A percentile compares a stretch with the other conserved stretches of the same genome.
Evolutionary conservation across 2,888 invertebrate species (phyloP).

Genomic region (Helleia helle): DNA sequence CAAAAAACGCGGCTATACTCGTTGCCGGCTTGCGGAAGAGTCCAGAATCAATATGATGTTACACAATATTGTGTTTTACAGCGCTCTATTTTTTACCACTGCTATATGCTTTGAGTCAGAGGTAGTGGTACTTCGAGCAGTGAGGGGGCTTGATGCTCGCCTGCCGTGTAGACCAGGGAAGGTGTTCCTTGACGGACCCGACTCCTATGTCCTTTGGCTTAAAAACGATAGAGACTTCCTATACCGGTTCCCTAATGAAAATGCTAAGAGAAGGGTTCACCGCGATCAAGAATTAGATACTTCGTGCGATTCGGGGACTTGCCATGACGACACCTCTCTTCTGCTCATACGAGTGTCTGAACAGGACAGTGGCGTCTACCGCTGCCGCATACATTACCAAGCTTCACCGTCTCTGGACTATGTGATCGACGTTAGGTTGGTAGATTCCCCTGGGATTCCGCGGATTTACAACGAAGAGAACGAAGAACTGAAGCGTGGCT

Average conservation of each 20-base stretch:
- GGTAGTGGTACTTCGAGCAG: slow-evolving; percentile 39
- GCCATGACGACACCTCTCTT: slow-evolving; percentile 48
- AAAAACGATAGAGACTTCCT: slow-evolving; percentile 45
- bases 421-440: slow-evolving; percentile 39
- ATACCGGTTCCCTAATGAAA: slow-evolving; percentile 45
- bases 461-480: slow-evolving; percentile 33
- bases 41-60: slow-evolving; percentile 18
- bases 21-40: too few species aligned
- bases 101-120: slow-evolving; percentile 26
- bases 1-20: too few species aligned
- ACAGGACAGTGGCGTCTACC: slow-evolving; percentile 40
- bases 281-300: slow-evolving; percentile 32
- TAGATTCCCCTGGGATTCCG: slow-evolving; percentile 44
- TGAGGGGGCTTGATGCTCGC: slow-evolving; percentile 37
- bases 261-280: slow-evolving; percentile 27
- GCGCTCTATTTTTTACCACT: slow-evolving; percentile 10
- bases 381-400: slow-evolving; percentile 54
- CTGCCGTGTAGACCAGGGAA: slow-evolving; percentile 51
- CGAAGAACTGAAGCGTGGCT: slow-evolving; percentile 30
- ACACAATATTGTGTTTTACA: slow-evolving; percentile 5
- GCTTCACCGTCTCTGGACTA: slow-evolving; percentile 48
- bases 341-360: slow-evolving; percentile 36
- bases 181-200: slow-evolving; percentile 50
- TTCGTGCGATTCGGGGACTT: slow-evolving; percentile 33
- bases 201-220: slow-evolving; percentile 49